phyloP scores from a whole-genome alignment of 2,797 vertebrate genomes.

The Pagetopsis macropterus region DNA sequence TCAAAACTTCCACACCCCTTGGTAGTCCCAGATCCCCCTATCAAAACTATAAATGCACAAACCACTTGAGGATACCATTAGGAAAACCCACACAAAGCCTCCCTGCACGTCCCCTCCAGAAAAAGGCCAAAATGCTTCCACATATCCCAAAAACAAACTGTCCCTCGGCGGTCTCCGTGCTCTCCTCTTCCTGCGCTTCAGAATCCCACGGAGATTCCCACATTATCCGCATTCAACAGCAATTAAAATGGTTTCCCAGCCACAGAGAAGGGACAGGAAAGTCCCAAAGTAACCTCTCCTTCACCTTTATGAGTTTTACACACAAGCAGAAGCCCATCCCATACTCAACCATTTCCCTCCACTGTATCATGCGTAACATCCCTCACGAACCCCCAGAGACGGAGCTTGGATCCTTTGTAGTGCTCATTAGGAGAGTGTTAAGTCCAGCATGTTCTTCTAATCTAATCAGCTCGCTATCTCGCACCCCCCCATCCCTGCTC shows the following conservation, averaged over 20 bases:
- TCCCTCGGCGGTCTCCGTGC: constrained; percentile 33
- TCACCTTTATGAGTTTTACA: constrained; percentile 62
- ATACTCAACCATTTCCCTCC: constrained; percentile 28
- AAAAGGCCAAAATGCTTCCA: constrained; percentile 28
- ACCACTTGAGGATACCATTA: constrained; percentile 51
- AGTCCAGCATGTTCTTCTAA: constrained; percentile 79
- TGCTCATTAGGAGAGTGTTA: constrained; percentile 80
- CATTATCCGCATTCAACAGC: constrained; percentile 58
- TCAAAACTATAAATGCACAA: constrained; percentile 42
- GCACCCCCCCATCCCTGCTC: constrained; percentile 15
- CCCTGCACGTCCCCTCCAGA: neutral
- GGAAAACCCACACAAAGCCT: constrained; percentile 26
- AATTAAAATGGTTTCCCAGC: constrained; percentile 64
- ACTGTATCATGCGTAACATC: constrained; percentile 52
- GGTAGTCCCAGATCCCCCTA: constrained; percentile 43
- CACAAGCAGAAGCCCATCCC: constrained; percentile 6
- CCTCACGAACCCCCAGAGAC: constrained; percentile 54
- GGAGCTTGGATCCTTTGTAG: constrained; percentile 75
- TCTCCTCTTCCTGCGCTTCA: constrained; percentile 44
- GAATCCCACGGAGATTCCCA: constrained; percentile 47
- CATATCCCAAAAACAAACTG: constrained; percentile 27
- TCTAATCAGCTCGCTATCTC: constrained; percentile 77
- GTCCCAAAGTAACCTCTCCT: constrained; percentile 61
- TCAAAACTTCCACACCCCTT: constrained; percentile 10
- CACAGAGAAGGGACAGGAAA: constrained; percentile 45